Evolutionary conservation across 2,113 vertebrate genomes (phyloP), one percentile per base, ranked within the genome.

Genomic region (Heloderma charlesbogerti): DNA sequence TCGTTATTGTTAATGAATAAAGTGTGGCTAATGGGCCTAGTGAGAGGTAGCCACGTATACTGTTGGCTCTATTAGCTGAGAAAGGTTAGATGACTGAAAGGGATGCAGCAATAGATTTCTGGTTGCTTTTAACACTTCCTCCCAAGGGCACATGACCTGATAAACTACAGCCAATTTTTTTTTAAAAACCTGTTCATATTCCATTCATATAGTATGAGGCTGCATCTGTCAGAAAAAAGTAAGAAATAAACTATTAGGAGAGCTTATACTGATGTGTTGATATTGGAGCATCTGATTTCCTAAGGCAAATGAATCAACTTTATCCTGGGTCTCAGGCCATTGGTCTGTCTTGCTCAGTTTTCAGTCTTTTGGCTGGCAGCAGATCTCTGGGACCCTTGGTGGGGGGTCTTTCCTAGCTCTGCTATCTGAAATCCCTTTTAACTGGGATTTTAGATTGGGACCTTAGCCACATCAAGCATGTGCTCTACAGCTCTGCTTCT

Each of bases 1-100:
- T 29, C 71, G 16, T 84, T 43, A 84, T 25, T 43, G 48, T 31
- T 75, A 87, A 87, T 87, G 85, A 54, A 86, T 75, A 74, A 87
- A 87, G 27, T 84, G n/a, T 22, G 6, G 48, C 18, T 75, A 87
- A 57, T 87, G 51, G 34, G 51, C 6, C 48, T 15, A 7, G 29
- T 29, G 25, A 57, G 51, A 87, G 34, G 34, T 40, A 9, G 15
- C 13, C 20, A 29, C 37, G 6, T 40, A 40, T 69, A 69, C n/a
- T 27, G 5, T 34, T 37, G 85, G 12, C 48, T 54, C 57, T 86
- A 48, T 57, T 74, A 74, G 8, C 20, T 74, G 48, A 57, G 71
- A 86, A 57, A 18, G 57, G 67, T 67, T 87, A 34, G 43, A 7
- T 85, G 66, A 27, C 27, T 69, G 15, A 40, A 84, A 34, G 22